Evolutionary conservation across 2,888 invertebrate species (phyloP).

Genomic region (Pachycephus smyrnensis): DNA sequence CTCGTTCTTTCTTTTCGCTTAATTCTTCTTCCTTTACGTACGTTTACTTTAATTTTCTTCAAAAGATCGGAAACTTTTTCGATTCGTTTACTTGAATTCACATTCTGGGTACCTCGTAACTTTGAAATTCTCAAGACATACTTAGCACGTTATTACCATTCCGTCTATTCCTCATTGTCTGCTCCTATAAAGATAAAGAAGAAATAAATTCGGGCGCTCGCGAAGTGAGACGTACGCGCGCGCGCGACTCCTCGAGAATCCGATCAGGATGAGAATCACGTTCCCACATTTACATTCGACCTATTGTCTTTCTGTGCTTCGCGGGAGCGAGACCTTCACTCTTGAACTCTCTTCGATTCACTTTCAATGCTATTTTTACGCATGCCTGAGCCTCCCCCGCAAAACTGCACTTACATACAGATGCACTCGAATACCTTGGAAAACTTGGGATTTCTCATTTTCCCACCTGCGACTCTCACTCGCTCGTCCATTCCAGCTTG

Average conservation of each 20-base stretch:
- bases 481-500: no score
- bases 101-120: no score
- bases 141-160: no score
- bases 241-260: slow-evolving; percentile 2
- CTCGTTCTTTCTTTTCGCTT: no score
- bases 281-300: slow-evolving; percentile 63
- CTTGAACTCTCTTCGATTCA: slow-evolving; percentile 61
- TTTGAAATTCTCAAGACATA: no score
- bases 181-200: neutral
- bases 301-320: slow-evolving; percentile 55
- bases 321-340: slow-evolving; percentile 53
- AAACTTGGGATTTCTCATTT: neutral
- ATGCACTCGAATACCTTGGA: no score
- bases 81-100: no score
- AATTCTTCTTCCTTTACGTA: no score
- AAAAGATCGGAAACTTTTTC: no score
- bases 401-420: no score
- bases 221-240: neutral
- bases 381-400: slow-evolving; percentile 7
- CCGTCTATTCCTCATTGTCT: no score
- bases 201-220: neutral
- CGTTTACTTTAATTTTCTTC: no score
- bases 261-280: slow-evolving; percentile 59
- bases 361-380: slow-evolving; percentile 60
- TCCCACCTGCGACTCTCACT: neutral